These are phyloP conservation scores for Sphaerodactylus townsendi DNA, from an alignment of 2,113 vertebrate genomes.

Conservation along the genomic window DNA sequence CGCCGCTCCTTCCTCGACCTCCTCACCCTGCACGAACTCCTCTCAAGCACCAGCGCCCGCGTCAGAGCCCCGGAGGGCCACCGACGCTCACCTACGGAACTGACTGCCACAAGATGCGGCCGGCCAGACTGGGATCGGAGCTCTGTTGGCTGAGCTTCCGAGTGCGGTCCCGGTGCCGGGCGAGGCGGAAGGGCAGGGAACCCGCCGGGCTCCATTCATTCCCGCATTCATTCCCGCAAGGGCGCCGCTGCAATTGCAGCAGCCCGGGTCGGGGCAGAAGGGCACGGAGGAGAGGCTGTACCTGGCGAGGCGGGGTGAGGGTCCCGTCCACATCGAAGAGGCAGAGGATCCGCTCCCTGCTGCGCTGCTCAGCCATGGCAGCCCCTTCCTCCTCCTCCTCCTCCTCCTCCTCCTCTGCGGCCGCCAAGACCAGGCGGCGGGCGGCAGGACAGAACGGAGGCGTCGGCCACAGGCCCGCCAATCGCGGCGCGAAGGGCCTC, in stretches of 20 bases:
- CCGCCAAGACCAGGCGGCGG: background rate
- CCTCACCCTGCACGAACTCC: no score
- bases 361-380: constrained; percentile 55
- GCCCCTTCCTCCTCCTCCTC: constrained; percentile 9
- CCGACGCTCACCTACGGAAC: no score
- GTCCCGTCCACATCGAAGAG: constrained; percentile 97
- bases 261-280: background rate
- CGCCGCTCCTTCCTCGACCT: no score
- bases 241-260: no score
- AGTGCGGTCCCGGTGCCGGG: background rate
- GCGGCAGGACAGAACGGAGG: background rate
- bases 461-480: constrained; percentile 6
- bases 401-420: background rate
- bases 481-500: background rate
- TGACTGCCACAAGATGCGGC: no score
- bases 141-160: background rate
- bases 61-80: no score
- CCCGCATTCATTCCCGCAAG: background rate
- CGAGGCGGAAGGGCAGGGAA: background rate
- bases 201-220: background rate
- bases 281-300: constrained; percentile 57
- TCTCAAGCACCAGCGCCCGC: background rate
- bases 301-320: constrained; percentile 90
- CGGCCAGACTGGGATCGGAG: background rate
- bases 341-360: constrained; percentile 77